Percentiles rank a stretch among this genome's conserved stretches.
These are phyloP conservation scores for Synanceia verrucosa DNA, from an alignment of 2,797 vertebrate genomes.

Conservation along the genomic window DNA sequence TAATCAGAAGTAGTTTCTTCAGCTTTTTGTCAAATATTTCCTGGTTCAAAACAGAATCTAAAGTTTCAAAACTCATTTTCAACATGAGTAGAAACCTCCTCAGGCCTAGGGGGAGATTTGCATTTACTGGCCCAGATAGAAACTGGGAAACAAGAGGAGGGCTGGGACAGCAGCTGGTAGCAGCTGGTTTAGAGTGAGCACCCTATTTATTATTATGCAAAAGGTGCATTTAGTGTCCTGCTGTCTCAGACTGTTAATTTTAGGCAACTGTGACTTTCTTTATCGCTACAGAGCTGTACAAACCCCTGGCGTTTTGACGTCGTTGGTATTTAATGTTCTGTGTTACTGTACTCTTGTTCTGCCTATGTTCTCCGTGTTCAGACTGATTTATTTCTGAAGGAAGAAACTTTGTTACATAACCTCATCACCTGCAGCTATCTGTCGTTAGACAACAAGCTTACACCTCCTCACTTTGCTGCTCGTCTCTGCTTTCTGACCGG, in stretches of 20 bases:
- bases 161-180: slow-evolving; percentile 41
- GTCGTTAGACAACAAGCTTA: slow-evolving; percentile 3
- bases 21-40: neutral
- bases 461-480: neutral
- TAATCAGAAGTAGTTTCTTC: neutral
- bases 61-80: slow-evolving; percentile 17
- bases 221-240: slow-evolving; percentile 11
- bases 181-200: slow-evolving; percentile 59
- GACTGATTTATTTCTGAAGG: neutral
- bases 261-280: slow-evolving; percentile 19
- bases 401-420: neutral
- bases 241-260: slow-evolving; percentile 43
- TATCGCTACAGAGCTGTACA: neutral
- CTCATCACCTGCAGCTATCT: slow-evolving; percentile 11
- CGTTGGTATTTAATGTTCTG: neutral
- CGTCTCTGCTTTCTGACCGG: slow-evolving; percentile 14
- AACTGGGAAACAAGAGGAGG: slow-evolving; percentile 70
- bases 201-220: slow-evolving; percentile 31
- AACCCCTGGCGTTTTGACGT: neutral
- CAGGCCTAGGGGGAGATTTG: slow-evolving; percentile 63
- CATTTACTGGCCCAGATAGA: slow-evolving; percentile 64
- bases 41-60: neutral
- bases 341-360: neutral
- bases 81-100: slow-evolving; percentile 34
- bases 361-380: neutral